Percentiles rank a stretch among this genome's conserved stretches.
Conservation (phyloP, 2,113 vertebrate genomes). For the Clarias magur region DNA sequence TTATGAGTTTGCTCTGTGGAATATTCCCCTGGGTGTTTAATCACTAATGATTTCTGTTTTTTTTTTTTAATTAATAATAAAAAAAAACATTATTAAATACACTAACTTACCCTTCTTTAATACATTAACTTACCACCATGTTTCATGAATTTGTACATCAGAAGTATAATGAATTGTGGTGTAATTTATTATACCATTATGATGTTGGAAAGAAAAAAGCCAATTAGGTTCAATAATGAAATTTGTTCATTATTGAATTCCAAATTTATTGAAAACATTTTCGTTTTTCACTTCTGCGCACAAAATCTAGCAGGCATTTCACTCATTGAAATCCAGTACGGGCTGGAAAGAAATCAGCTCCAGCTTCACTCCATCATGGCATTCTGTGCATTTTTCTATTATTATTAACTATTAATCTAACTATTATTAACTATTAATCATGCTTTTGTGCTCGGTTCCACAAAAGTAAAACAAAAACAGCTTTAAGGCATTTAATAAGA, state of each 20-base stretch:
- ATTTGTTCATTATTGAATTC: neutral
- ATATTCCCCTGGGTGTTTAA: neutral
- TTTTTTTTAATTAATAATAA: neutral
- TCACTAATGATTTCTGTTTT: slow-evolving; percentile 6
- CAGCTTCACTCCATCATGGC: neutral
- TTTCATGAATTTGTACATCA: neutral
- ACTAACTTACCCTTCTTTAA: neutral
- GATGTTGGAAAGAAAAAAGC: too few relatives aligned
- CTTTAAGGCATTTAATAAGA: neutral
- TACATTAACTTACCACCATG: too few relatives aligned
- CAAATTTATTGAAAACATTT: too few relatives aligned
- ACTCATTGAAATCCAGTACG: neutral
- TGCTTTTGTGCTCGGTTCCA: neutral
- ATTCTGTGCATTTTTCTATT: neutral
- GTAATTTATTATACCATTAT: neutral
- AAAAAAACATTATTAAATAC: neutral
- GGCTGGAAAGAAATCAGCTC: neutral
- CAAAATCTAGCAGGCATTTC: neutral
- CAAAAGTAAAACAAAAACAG: neutral
- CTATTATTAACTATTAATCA: neutral
- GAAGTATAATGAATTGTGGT: neutral
- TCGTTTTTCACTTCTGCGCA: neutral
- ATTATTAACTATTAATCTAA: too few relatives aligned
- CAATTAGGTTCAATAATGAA: neutral
- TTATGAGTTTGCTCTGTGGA: slow-evolving; percentile 6